phyloP scores from a whole-genome alignment of 2,888 invertebrate species.

The Osedax fenrisi region DNA sequence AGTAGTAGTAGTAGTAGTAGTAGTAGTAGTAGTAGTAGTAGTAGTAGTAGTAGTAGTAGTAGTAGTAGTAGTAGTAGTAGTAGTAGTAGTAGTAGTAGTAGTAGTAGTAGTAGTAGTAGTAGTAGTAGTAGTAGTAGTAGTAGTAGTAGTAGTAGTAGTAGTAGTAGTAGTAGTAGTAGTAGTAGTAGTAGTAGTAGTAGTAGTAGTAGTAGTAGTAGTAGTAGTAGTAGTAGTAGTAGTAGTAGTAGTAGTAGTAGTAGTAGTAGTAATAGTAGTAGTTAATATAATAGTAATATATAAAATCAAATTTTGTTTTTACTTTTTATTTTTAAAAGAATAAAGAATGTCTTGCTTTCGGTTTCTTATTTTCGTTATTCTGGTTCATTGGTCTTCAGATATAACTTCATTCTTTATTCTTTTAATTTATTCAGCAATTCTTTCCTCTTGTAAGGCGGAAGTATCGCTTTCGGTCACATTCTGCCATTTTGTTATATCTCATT shows the following conservation, averaged over 20 bases:
- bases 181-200: neutral
- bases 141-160: neutral
- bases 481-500: too few relatives aligned
- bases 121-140: neutral
- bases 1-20: neutral
- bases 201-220: neutral
- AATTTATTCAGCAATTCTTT: too few relatives aligned
- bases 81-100: neutral
- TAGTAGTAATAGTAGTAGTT: neutral
- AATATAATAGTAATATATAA: too few relatives aligned
- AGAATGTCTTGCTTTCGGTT: too few relatives aligned
- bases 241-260: conserved; percentile 7
- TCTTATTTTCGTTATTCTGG: too few relatives aligned
- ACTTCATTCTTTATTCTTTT: too few relatives aligned
- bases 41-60: neutral
- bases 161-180: neutral
- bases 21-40: neutral
- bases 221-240: conserved; percentile 5
- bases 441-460: too few relatives aligned
- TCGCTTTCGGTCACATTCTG: too few relatives aligned
- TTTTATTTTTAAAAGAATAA: too few relatives aligned
- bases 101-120: neutral
- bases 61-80: neutral
- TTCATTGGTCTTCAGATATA: too few relatives aligned
- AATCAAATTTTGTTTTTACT: too few relatives aligned